Conservation (phyloP, 1,140 invertebrate species). For the Zaprionus ornatus region DNA sequence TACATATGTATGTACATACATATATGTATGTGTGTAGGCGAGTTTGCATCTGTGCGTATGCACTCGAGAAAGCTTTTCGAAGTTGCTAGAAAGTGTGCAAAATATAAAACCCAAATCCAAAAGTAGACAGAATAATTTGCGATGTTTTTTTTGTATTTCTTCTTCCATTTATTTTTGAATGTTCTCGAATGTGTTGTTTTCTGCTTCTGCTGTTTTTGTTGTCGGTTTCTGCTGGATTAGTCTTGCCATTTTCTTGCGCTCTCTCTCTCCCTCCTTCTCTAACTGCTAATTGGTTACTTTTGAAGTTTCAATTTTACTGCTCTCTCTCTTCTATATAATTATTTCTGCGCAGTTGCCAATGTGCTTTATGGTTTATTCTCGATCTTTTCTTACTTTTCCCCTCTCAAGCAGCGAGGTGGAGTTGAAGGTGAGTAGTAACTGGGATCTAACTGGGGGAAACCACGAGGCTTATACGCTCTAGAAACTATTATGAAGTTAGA, state of each 20-base stretch:
- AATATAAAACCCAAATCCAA: constrained; percentile 4
- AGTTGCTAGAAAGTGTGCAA: constrained; percentile 31
- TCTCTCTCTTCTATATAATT: not conserved
- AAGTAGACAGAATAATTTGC: constrained; percentile 30
- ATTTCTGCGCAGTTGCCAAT: not conserved
- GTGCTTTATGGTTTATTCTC: not conserved
- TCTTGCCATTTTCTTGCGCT: constrained; percentile 30
- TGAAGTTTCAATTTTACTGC: not conserved
- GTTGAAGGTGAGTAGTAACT: not conserved
- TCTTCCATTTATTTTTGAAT: constrained; percentile 70
- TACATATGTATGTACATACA: too few relatives aligned
- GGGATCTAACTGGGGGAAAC: not conserved
- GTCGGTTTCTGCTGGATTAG: constrained; percentile 9
- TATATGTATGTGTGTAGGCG: not conserved
- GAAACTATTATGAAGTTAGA: not conserved
- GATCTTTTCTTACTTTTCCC: not conserved
- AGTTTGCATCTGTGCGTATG: not conserved
- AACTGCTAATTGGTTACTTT: not conserved
- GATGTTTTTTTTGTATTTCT: constrained; percentile 42
- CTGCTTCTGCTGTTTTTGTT: constrained; percentile 5
- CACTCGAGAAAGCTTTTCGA: constrained; percentile 26
- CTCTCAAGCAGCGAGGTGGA: not conserved
- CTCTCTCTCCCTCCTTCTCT: not conserved
- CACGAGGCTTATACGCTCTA: too few relatives aligned
- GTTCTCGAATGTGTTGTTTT: constrained; percentile 63